phyloP scores from a whole-genome alignment of 2,797 vertebrate species.

The Sebastes trivittatus region DNA sequence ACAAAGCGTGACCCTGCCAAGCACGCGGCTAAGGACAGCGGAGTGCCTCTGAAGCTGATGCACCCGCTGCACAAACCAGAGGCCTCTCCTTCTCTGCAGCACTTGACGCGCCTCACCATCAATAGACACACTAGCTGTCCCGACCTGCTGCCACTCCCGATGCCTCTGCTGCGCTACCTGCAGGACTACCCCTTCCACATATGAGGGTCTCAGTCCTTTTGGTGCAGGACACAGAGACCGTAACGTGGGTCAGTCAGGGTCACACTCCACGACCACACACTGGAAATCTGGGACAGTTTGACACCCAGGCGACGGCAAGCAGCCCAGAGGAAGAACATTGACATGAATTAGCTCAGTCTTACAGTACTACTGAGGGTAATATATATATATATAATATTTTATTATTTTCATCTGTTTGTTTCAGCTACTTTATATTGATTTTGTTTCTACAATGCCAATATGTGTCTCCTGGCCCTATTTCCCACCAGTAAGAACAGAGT shows the following conservation, averaged over 20 bases:
- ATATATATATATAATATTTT: too few relatives aligned
- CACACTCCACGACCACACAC: conserved; percentile 27
- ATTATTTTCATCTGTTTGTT: conserved; percentile 8
- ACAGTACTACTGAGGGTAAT: background rate
- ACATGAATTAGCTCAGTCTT: conserved; percentile 5
- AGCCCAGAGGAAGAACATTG: background rate
- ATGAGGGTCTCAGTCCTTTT: conserved; percentile 37
- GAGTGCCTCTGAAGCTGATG: conserved; percentile 87
- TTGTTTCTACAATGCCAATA: conserved; percentile 1
- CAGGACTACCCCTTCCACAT: conserved; percentile 93
- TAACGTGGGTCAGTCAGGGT: conserved; percentile 3
- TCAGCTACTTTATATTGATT: conserved; percentile 5
- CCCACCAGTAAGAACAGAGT: background rate
- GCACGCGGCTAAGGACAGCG: conserved; percentile 71
- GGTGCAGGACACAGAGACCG: conserved; percentile 7
- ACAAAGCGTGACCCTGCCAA: conserved; percentile 44
- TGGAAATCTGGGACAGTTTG: conserved; percentile 24
- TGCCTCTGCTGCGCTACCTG: conserved; percentile 87
- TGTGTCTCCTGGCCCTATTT: background rate
- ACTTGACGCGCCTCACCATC: conserved; percentile 90
- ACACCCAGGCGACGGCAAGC: background rate
- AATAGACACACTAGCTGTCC: conserved; percentile 82
- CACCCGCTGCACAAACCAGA: conserved; percentile 84
- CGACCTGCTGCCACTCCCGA: conserved; percentile 88
- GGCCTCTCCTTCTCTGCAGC: conserved; percentile 89